Evolutionary conservation across 2,888 invertebrate species (phyloP), one percentile per base, ranked within the genome.

Genomic region (Macrophya annulata): DNA sequence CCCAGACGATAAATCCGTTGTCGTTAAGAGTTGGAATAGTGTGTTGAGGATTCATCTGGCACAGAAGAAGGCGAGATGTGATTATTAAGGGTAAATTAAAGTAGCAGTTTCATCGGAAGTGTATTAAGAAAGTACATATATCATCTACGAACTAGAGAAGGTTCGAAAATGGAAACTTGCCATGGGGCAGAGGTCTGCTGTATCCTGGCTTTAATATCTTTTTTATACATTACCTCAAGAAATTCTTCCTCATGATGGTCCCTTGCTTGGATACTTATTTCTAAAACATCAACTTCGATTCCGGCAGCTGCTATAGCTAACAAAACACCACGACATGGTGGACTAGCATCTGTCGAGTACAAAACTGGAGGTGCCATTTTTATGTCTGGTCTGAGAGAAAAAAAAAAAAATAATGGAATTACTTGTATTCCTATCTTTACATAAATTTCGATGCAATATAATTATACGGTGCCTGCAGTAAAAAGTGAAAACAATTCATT

Each of bases 21-120:
- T 94, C 95, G 88, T 95, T 94, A 59, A 96, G 92, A 17, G 95
- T 94, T 9, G 96, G 96, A 68, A 96, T 91, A 43, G 95, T 94
- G 89, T 95, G 95, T 88, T 94, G 94, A 0, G 95, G 95, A 90
- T 95, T 95, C 1, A 95, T 88, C 95, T 96, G 90, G 9, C 94
- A 85, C 86, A 76, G 74, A 85, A 85, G 21, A 48, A 12, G 1
- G 31, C 3, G 17, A 59, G 17, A 59, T 31, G n/a, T 62, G 81
- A 86, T 62, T 68, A 71, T 31, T 84, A 45, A 15, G 31, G 48
- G 12, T 59, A 37, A 76, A 48, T 72, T 45, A 45, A 15, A 48
- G 43, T 25, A 43, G 48, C 59, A 85, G 86, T 81, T 84, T 85
- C 12, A 86, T 17, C 72, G 65, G 85, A 59, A 85, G 82, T 48